phyloP scores from a whole-genome alignment of 2,113 vertebrate species.

The Hippocampus barbouri region DNA sequence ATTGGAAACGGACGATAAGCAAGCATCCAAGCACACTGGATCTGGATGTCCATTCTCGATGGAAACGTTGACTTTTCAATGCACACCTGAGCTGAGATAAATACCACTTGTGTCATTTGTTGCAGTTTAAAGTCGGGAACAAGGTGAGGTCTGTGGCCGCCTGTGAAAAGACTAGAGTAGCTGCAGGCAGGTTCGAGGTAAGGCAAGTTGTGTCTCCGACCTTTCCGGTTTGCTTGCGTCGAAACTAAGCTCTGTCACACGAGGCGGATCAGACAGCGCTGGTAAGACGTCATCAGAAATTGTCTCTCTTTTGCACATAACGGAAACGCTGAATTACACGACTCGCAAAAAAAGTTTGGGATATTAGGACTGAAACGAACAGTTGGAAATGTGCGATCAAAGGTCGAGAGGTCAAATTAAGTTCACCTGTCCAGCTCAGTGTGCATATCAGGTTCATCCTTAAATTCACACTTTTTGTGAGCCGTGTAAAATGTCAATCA shows the following conservation, averaged over 20 bases:
- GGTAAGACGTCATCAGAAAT: neutral
- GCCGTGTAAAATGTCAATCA: neutral
- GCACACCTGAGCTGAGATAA: neutral
- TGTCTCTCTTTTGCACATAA: slow-evolving; percentile 50
- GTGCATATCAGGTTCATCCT: neutral
- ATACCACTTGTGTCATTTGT: neutral
- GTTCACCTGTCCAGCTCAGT: neutral
- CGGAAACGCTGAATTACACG: slow-evolving; percentile 30
- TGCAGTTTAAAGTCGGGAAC: neutral
- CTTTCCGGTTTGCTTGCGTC: too few species aligned
- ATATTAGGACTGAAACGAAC: neutral
- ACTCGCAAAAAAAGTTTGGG: neutral
- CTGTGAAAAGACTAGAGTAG: neutral
- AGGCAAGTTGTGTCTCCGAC: neutral
- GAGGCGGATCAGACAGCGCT: too few species aligned
- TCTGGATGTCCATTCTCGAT: neutral
- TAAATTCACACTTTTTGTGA: neutral
- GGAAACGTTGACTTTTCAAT: neutral
- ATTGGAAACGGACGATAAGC: neutral
- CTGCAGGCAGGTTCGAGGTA: neutral
- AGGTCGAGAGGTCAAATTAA: neutral
- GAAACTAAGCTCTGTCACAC: too few species aligned
- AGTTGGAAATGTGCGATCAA: neutral
- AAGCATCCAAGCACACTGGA: neutral
- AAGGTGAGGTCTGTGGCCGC: neutral